A percentile compares a stretch with the other conserved stretches of the same genome.
These are phyloP conservation scores for Cervus canadensis DNA, from an alignment of 2,113 vertebrate species.

Conservation along the genomic window DNA sequence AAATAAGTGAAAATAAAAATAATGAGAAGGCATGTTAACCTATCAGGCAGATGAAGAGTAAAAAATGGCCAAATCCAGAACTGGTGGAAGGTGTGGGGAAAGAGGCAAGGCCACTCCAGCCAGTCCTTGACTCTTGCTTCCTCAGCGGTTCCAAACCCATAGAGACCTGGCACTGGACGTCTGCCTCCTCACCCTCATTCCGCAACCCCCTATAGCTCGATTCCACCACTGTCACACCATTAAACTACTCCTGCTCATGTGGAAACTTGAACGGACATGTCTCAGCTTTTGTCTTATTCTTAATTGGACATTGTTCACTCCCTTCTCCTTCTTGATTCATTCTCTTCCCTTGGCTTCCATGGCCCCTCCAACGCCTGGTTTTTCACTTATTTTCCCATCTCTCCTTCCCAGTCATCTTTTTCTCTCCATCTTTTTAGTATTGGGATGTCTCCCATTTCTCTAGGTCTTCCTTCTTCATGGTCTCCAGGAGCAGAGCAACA, in stretches of 20 bases:
- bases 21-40: background rate
- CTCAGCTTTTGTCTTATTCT: background rate
- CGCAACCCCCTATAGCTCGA: background rate
- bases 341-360: background rate
- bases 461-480: background rate
- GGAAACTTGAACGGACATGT: background rate
- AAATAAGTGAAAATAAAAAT: background rate
- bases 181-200: background rate
- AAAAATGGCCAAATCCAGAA: background rate
- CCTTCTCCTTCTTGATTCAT: background rate
- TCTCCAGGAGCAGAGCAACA: background rate
- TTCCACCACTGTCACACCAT: background rate
- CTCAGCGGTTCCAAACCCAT: background rate
- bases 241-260: background rate
- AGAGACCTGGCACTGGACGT: background rate
- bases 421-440: background rate
- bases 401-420: background rate
- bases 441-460: background rate
- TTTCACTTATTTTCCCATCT: background rate
- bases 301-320: background rate
- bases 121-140: background rate
- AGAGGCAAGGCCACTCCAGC: background rate
- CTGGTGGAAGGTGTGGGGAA: background rate
- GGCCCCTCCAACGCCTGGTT: background rate
- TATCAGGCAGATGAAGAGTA: background rate